Base-by-base conservation (phyloP, 2,888 invertebrate species). In the Ferrisia virgata region DNA sequence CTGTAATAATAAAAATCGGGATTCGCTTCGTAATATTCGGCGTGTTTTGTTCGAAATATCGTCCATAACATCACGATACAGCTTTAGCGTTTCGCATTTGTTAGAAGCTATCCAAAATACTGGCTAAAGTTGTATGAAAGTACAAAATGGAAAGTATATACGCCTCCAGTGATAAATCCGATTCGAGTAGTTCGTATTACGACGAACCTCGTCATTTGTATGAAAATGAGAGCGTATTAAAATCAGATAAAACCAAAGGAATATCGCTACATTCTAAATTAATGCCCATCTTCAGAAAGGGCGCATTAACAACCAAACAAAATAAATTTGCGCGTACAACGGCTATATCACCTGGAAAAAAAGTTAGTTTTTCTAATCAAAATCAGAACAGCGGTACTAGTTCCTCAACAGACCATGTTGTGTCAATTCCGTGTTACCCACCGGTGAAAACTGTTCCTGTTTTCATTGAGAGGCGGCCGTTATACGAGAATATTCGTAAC, bases 301-400 rank as follows among this genome's bases (percentile, higher is more conserved):
- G 64, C 11, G 28, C 64, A 13, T 28, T 64, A 28, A 64, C 28
- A 4, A 15, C 13, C 28, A 64, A 64, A 64, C 64, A 28, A 15
- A 64, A 15, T 28, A 64, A 22, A 22, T 87, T 87, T 40, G 87
- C 78, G 6, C 39, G 64, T 31, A 6, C 76, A 76, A 15, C 79
- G 53, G 11, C 58, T 22, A 3, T 22, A 25, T n/a, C n/a, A n/a
- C 13, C 85, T 53, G 5, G 79, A 40, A 25, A 64, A 84, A 25
- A 22, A 64, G 13, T 64, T 3, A 64, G 64, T 15, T 64, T 64
- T 28, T 18, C 18, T 18, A 43, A 8, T 58, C 47, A 36, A n/a
- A 40, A 13, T 53, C 47, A 25, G 18, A 82, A 2, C 5, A 36
- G 33, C 78, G 40, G 39, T 40, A 25, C 22, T 11, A 18, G 39